Base-by-base conservation (phyloP, 2,797 vertebrate species). In the Lithobates pipiens region DNA sequence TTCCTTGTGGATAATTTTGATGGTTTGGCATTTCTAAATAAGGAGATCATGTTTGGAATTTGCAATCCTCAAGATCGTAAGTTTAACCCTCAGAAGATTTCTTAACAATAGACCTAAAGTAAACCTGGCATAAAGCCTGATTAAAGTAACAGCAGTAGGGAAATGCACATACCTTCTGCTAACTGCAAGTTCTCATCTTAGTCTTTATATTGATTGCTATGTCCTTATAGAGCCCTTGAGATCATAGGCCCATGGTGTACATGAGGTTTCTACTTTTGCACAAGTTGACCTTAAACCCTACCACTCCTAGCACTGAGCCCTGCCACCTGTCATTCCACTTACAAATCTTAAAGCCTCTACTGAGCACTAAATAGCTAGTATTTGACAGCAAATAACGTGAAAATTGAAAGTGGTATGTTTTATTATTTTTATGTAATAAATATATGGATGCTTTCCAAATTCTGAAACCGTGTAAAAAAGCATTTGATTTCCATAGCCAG, bases 21-120 rank as follows among this genome's bases (percentile, higher is more conserved):
- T 5, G 92, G 88, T 0, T 89, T 97, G 50, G 77, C 90, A 44
- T 91, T 92, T 83, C 80, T 96, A 88, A 94, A 95, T 87, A 94
- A 93, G 76, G 42, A 93, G n/a, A 85, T 97, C 27, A 88, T 95
- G 61, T 84, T 95, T 89, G 90, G 95, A 82, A 86, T 97, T 80
- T 97, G 96, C 89, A 92, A 90, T 65, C 86, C 92, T 1, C 83
- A 89, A 23, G 89, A 91, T 88, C 90, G 96, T 97, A 86, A 95
- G 93, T 89, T 68, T 61, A 54, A 0, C 16, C 15, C 16, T 18
- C 16, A 54, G 3, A 13, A 3, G 4, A 16, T 54, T 54, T 54
- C 15, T 54, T 54, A 54, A 16, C 10, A 3, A 4, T 54, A 54
- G 50, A 16, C 50, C 16, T 54, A 54, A 54, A 54, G 5, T 54